Evolutionary conservation across 92 coral and sea anemone species (phyloP), one percentile per base, ranked within the genome.

Genomic region (Porites lobata): DNA sequence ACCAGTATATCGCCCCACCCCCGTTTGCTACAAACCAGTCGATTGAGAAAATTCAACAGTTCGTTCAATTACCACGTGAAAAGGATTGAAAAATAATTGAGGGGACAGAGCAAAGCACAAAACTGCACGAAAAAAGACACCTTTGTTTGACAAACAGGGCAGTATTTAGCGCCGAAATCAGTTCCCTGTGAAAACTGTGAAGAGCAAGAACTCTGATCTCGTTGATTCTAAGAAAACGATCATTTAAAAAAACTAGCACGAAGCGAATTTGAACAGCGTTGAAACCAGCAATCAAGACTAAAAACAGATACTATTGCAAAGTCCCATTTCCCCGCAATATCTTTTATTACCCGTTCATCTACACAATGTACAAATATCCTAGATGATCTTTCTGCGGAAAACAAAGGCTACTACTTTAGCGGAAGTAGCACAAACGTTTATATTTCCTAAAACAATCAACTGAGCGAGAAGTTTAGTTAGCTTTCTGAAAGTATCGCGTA

Each of bases 1-100:
- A 84, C 87, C 80, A 17, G 87, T 84, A 47, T 63, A 17, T 73
- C 79, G 87, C 87, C 87, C 80, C 87, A 84, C 87, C 87, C 87
- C 87, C 87, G 87, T 73, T 53, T 75, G 58, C 51, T 38, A 6
- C 12, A 24, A 20, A 72, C 87, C 87, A 43, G 87, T 65, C 58
- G 72, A 61, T 71, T 70, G 78, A 70, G 59, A 61, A 82, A 82
- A 18, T 71, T 62, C 47, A 38, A 13, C 47, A 83, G 50, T 59
- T 50, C 10, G 20, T 43, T 29, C 78, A 19, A 69, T 50, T 9
- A 61, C 71, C 87, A 70, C 80, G 87, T 59, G 87, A 73, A 72
- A 24, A 14, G 50, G 10, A 51, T 8, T 26, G 17, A 81, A 69
- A 18, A 53, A 24, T 8, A n/a, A 50, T 53, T 18, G 65, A 14